Conservation (phyloP, 1,140 invertebrate species). For the Brachionus sp. region DNA sequence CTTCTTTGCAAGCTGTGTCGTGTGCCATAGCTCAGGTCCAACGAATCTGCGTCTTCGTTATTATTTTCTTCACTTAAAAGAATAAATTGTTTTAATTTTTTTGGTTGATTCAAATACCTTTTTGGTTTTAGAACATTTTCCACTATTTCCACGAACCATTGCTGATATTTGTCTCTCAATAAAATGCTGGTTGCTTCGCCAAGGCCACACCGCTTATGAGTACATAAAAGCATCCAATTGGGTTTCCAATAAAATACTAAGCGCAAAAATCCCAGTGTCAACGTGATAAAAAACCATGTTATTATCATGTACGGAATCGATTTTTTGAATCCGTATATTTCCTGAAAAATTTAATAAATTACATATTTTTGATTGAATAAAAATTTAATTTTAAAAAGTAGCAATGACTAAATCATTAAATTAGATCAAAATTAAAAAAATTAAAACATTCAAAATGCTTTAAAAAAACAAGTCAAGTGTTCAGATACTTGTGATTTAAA, state of each 20-base stretch:
- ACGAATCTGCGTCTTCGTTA: not conserved
- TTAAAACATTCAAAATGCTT: not conserved
- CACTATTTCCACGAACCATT: slow-evolving; percentile 45
- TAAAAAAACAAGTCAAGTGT: not conserved
- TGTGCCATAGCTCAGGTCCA: not conserved
- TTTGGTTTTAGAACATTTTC: not conserved
- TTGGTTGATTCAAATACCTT: not conserved
- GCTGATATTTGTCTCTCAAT: slow-evolving; percentile 56
- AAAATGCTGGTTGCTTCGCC: slow-evolving; percentile 72
- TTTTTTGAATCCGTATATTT: slow-evolving; percentile 63
- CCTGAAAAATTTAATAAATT: not conserved
- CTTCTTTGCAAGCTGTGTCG: slow-evolving; percentile 13
- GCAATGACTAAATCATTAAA: not conserved
- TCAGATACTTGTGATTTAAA: not conserved
- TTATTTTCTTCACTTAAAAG: slow-evolving; percentile 4
- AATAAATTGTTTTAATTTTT: not conserved
- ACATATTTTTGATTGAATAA: not conserved
- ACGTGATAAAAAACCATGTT: slow-evolving; percentile 66
- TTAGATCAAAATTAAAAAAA: not conserved
- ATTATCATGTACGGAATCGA: slow-evolving; percentile 61
- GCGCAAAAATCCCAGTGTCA: slow-evolving; percentile 72
- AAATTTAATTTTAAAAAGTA: not conserved
- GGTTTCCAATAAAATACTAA: slow-evolving; percentile 83
- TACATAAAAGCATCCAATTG: slow-evolving; percentile 70
- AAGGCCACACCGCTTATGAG: slow-evolving; percentile 69